Evolutionary conservation across 2,797 vertebrate genomes (phyloP), one percentile per base, ranked within the genome.

Genomic region (Brachyalestes nurse): DNA sequence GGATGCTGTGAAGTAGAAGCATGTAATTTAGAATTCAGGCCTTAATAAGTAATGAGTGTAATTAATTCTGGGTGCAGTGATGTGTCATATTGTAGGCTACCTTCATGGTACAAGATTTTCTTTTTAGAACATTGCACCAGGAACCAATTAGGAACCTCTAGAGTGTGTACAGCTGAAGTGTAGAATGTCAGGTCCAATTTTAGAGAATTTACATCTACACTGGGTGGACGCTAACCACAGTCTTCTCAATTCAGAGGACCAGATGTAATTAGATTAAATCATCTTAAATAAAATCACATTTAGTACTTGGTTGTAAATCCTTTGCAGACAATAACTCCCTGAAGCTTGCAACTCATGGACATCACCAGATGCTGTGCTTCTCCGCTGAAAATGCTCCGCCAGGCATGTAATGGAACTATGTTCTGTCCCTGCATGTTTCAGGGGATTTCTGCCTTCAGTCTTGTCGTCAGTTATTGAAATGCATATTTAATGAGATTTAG

Each of bases 401-500:
- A 42, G 34, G 55, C 38, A 62, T 80, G 38, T 74, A 74, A 80
- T 73, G 49, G 58, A 45, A 10, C 42, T 23, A 16, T 28, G 51
- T 72, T 55, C 47, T 6, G 8, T 55, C 65, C 70, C 14, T 17
- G 14, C 45, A 45, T 66, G 40, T 80, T 66, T 73, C 21, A 55
- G 40, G 6, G 16, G 28, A 6, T 9, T 72, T 72, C 45, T 42
- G 40, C 10, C 34, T 47, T 21, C 71, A 38, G 14, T 21, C 49
- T 72, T 66, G 49, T 72, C 49, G 34, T 28, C 49, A 34, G 34
- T 65, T 65, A 73, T 51, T 72, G 28, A 55, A 79, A 73, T 79
- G 51, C 53, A 74, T 64, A 47, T 38, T 9, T 64, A 72, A 79
- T 14, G 21, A 72, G 67, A 72, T 47, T 72, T 70, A 72, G 47